Evolutionary conservation across 2,113 vertebrate genomes (phyloP).

Genomic region (Lasiurus cinereus): DNA sequence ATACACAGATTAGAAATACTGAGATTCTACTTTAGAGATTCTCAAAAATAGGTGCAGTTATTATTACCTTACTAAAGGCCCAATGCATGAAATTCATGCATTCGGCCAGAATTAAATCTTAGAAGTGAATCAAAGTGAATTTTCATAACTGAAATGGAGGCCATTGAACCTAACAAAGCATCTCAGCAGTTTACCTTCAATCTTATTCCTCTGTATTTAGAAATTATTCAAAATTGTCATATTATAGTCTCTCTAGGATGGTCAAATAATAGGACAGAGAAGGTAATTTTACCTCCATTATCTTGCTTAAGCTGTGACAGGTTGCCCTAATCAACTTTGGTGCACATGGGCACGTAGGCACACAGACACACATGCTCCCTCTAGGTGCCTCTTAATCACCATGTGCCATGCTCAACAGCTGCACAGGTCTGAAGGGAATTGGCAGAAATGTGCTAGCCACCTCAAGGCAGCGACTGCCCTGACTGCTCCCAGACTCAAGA

Average conservation of each 20-base stretch:
- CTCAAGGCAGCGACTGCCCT: conserved; percentile 57
- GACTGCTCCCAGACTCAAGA: conserved; percentile 50
- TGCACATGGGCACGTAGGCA: conserved; percentile 39
- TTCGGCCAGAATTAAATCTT: conserved; percentile 13
- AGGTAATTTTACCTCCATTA: conserved; percentile 19
- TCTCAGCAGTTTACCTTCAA: neutral
- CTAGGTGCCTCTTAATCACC: conserved; percentile 65
- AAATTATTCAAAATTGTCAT: conserved; percentile 19
- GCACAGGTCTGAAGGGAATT: conserved; percentile 74
- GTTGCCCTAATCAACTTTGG: conserved; percentile 53
- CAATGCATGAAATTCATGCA: too few relatives aligned
- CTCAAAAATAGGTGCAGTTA: neutral
- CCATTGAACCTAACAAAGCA: neutral
- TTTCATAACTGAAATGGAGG: neutral
- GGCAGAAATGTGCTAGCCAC: conserved; percentile 65
- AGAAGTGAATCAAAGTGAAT: neutral
- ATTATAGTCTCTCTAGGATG: conserved; percentile 18
- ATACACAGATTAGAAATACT: conserved; percentile 41
- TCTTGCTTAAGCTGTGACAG: conserved; percentile 57
- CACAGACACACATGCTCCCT: conserved; percentile 39
- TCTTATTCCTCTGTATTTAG: conserved; percentile 35
- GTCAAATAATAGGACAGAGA: conserved; percentile 31
- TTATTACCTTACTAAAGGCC: neutral
- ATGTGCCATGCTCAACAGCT: conserved; percentile 66
- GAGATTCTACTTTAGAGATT: conserved; percentile 22